phyloP scores from a whole-genome alignment of 2,888 invertebrate genomes.

The Tuberolachnus salignus region DNA sequence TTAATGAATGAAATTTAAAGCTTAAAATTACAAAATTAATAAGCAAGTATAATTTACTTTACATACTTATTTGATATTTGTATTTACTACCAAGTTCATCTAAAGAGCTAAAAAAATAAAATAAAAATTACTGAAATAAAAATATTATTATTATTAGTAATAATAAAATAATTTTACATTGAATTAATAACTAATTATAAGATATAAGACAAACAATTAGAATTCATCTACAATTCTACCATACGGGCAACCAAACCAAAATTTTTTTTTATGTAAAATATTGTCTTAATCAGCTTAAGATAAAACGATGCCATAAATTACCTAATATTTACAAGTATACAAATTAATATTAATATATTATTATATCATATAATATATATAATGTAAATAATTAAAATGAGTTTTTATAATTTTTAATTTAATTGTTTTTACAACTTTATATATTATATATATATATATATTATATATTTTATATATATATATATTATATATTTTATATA shows the following conservation, averaged over 20 bases:
- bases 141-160: not conserved
- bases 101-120: not conserved
- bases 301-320: constrained; percentile 10
- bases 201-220: not conserved
- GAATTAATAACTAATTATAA: constrained; percentile 5
- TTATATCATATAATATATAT: too few species aligned
- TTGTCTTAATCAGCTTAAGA: not conserved
- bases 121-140: too few species aligned
- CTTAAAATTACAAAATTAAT: constrained; percentile 32
- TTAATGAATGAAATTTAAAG: constrained; percentile 10
- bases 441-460: constrained; percentile 19
- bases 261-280: constrained; percentile 21
- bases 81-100: not conserved
- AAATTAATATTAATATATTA: constrained; percentile 34
- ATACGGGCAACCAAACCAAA: constrained; percentile 27
- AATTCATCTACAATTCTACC: not conserved
- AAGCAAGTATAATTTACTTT: constrained; percentile 38
- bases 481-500: constrained; percentile 5
- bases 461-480: constrained; percentile 9
- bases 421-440: constrained; percentile 2
- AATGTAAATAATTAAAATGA: not conserved
- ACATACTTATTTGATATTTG: constrained; percentile 24
- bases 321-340: constrained; percentile 54
- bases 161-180: not conserved
- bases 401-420: not conserved